Evolutionary conservation across 2,888 invertebrate species (phyloP), one percentile per base, ranked within the genome.

Genomic region (Dexiosoma caninum): DNA sequence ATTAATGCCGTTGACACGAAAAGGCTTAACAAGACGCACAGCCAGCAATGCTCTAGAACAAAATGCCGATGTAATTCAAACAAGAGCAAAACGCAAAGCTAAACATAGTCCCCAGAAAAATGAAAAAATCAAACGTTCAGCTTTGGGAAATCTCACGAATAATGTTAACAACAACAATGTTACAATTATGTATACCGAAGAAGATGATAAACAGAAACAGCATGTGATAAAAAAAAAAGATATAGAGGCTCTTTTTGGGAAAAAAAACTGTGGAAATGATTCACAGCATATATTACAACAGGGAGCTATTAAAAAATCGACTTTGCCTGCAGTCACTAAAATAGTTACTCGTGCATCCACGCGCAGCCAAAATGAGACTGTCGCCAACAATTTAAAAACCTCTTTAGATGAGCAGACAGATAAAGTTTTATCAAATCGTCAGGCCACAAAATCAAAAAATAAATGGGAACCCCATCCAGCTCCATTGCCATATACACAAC

Each of bases 81-180:
- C 88, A 55, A 86, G 89, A 55, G 92, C 92, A 62, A 96, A 96
- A 89, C 92, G 96, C 86, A 96, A 96, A 92, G 96, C 96, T 1
- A 94, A 94, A 51, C 93, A 93, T 82, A 96, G 95, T 72, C 96
- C 96, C 4, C 87, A 93, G 51, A 95, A 95, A 90, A 94, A 95
- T 87, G 93, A 93, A 84, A 93, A 92, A 62, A 92, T 93, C 5
- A 97, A 96, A 89, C 92, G 97, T 85, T 95, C 95, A 46, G 97
- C 96, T 2, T 93, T 97, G 87, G 95, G 95, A 80, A 97, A 97
- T 89, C 93, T 97, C 83, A 96, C 96, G 62, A 96, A 96, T 82
- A 90, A 90, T 83, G 88, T 87, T 8, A 87, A 87, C 74, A 86
- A 86, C 85, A 85, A 86, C 55, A 84, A 85, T 69, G 64, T 69